phyloP scores from a whole-genome alignment of 2,888 invertebrate genomes.

The Idaea dimidiata region DNA sequence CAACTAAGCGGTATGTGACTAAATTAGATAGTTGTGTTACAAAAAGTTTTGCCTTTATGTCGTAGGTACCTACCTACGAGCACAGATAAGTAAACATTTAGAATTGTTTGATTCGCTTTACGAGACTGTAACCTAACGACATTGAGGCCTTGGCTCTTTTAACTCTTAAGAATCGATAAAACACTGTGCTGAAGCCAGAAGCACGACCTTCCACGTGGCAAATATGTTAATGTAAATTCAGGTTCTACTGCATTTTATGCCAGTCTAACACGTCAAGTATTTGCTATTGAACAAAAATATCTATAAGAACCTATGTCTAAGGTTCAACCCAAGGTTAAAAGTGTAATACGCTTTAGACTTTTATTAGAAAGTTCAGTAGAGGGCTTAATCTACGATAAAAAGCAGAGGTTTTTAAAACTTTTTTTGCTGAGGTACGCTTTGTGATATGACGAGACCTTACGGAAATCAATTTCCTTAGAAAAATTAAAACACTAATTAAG shows the following conservation, averaged over 20 bases:
- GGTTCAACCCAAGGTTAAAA: not conserved
- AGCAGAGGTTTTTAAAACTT: too few relatives aligned
- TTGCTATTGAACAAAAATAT: not conserved
- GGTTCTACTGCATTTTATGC: not conserved
- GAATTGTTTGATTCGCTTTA: not conserved
- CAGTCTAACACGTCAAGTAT: not conserved
- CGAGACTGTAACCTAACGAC: not conserved
- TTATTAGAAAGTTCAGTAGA: not conserved
- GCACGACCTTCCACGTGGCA: not conserved
- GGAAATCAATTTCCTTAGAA: too few relatives aligned
- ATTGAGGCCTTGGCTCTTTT: not conserved
- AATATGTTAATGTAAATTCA: not conserved
- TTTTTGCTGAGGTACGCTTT: too few relatives aligned
- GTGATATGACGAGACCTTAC: too few relatives aligned
- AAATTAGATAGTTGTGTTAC: too few relatives aligned
- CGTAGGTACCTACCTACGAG: too few relatives aligned
- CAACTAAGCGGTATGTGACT: too few relatives aligned
- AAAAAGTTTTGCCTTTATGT: too few relatives aligned
- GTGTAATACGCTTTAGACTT: not conserved
- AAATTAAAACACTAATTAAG: too few relatives aligned
- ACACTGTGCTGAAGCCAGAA: not conserved
- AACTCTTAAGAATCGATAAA: not conserved
- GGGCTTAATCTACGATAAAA: not conserved
- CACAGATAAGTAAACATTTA: too few relatives aligned
- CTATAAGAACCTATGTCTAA: not conserved